These are phyloP conservation scores for Alectura lathami DNA, from an alignment of 2,113 vertebrate species.

Conservation along the genomic window DNA sequence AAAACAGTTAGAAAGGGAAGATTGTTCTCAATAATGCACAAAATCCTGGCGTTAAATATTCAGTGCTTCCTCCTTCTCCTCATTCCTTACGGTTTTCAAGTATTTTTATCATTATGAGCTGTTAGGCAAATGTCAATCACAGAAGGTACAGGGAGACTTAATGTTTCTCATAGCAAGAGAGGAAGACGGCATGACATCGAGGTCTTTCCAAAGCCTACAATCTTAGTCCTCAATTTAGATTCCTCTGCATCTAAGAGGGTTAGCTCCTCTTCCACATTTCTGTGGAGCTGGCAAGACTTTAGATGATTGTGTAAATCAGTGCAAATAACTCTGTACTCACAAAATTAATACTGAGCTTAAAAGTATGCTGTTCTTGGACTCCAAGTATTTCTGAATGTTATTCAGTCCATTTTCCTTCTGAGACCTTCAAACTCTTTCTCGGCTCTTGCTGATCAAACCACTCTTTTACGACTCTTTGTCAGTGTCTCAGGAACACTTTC, in stretches of 20 bases:
- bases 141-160: neutral
- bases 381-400: neutral
- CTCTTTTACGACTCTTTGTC: neutral
- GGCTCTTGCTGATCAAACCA: neutral
- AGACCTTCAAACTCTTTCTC: neutral
- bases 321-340: neutral
- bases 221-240: neutral
- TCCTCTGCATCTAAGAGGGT: neutral
- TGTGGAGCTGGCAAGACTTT: neutral
- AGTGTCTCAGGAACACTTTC: neutral
- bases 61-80: neutral
- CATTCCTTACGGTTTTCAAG: slow-evolving; percentile 18
- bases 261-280: neutral
- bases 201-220: neutral
- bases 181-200: neutral
- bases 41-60: slow-evolving; percentile 34
- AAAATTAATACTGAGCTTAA: neutral
- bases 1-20: slow-evolving; percentile 13
- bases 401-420: neutral
- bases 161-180: neutral
- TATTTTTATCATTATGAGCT: slow-evolving; percentile 21
- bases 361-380: neutral
- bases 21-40: slow-evolving; percentile 2
- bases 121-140: slow-evolving; percentile 28
- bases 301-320: neutral